Percentiles rank a stretch among this genome's conserved stretches.
Conservation (phyloP, 2,797 vertebrate genomes). For the Chaenodraco wilsoni region DNA sequence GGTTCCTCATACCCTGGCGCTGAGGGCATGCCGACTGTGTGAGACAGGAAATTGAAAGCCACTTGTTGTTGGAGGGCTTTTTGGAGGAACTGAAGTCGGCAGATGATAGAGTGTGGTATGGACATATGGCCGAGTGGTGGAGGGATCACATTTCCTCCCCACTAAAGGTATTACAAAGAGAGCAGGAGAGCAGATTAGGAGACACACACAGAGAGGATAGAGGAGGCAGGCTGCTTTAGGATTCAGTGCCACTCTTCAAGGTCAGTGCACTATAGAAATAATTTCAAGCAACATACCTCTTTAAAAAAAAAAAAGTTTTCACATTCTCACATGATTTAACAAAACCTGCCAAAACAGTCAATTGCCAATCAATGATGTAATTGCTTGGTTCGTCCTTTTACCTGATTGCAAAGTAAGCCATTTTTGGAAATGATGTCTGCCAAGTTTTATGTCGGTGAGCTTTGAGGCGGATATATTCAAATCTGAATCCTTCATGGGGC, state of each 20-base stretch:
- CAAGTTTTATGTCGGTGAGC: not conserved
- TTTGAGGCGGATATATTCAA: conserved; percentile 25
- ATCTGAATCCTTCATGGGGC: conserved; percentile 14
- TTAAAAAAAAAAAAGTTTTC: not conserved
- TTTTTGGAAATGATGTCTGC: not conserved
- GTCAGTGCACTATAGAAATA: conserved; percentile 38
- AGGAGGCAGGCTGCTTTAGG: conserved; percentile 37
- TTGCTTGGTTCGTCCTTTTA: not conserved
- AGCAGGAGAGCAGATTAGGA: conserved; percentile 10
- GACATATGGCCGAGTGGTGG: conserved; percentile 40
- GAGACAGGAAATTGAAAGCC: conserved; percentile 62
- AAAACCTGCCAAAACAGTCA: not conserved
- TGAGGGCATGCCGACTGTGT: conserved; percentile 27
- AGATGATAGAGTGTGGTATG: conserved; percentile 47
- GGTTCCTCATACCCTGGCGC: conserved; percentile 39
- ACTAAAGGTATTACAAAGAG: conserved; percentile 35
- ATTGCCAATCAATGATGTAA: not conserved
- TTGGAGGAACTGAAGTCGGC: conserved; percentile 41
- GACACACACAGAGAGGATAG: conserved; percentile 19
- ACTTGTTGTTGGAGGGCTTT: conserved; percentile 66
- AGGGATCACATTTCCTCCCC: conserved; percentile 46
- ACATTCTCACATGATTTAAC: not conserved
- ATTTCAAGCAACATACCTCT: conserved; percentile 30
- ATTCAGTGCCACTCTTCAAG: conserved; percentile 52
- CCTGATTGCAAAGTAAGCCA: not conserved